Percentiles rank a stretch among this genome's conserved stretches.
These are phyloP conservation scores for Salvator merianae DNA, from an alignment of 2,113 vertebrate species.

Conservation along the genomic window DNA sequence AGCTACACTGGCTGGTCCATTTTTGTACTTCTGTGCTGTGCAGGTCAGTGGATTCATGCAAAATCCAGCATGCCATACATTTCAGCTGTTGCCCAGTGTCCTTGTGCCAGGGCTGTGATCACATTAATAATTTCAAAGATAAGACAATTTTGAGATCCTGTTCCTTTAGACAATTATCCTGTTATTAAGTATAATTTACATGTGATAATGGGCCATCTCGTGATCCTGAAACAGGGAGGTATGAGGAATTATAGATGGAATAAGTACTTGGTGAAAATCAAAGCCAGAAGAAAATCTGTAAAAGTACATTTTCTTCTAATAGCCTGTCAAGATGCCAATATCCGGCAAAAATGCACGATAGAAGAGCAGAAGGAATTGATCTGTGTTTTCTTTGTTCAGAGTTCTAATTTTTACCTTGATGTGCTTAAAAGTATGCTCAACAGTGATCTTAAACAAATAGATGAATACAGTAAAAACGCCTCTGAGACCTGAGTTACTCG, in stretches of 20 bases:
- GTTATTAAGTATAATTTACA: slow-evolving; percentile 7
- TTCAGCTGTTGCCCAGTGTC: neutral
- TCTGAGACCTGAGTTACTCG: neutral
- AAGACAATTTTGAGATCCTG: neutral
- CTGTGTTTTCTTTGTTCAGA: neutral
- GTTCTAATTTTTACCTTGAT: neutral
- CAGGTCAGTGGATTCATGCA: too few relatives aligned
- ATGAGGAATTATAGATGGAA: slow-evolving; percentile 12
- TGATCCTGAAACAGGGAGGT: neutral
- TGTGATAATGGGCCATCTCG: slow-evolving; percentile 23
- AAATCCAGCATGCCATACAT: neutral
- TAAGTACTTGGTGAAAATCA: slow-evolving; percentile 23
- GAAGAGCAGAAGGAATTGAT: slow-evolving; percentile 26
- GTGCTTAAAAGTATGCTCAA: neutral
- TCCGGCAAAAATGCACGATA: neutral
- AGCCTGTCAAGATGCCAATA: neutral
- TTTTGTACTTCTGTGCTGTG: too few relatives aligned
- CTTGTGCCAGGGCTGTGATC: neutral
- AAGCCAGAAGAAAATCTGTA: slow-evolving; percentile 15
- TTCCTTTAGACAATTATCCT: slow-evolving; percentile 9
- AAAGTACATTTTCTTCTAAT: slow-evolving; percentile 19
- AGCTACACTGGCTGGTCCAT: neutral
- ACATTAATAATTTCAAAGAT: neutral
- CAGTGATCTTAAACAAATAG: neutral
- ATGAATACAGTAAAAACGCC: neutral